These are phyloP conservation scores for Colletes latitarsis DNA, from an alignment of 1,140 invertebrate genomes.

Conservation along the genomic window DNA sequence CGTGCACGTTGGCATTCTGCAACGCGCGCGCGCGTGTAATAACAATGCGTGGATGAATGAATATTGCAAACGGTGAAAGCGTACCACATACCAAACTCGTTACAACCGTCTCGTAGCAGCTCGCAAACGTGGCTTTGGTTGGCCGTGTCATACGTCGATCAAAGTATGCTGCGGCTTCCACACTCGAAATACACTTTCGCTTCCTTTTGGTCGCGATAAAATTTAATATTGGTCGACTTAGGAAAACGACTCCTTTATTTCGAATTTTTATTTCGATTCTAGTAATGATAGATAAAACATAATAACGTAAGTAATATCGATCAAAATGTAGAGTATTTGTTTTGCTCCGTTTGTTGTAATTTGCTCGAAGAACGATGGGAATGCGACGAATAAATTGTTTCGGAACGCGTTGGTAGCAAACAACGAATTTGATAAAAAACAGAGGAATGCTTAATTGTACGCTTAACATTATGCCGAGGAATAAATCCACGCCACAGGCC, in stretches of 20 bases:
- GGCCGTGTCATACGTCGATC: slow-evolving; percentile 3
- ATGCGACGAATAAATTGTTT: too few relatives aligned
- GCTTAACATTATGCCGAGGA: neutral
- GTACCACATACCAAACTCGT: slow-evolving; percentile 74
- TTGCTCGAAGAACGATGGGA: too few relatives aligned
- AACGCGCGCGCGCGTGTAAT: slow-evolving; percentile 39
- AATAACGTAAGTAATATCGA: too few relatives aligned
- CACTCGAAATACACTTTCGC: neutral
- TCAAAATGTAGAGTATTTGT: too few relatives aligned
- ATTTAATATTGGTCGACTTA: too few relatives aligned
- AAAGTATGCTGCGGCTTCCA: slow-evolving; percentile 8
- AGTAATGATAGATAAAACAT: too few relatives aligned
- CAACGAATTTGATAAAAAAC: too few relatives aligned
- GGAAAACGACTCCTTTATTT: too few relatives aligned
- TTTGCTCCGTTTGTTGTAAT: too few relatives aligned
- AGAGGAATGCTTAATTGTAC: too few relatives aligned
- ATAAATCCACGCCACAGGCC: neutral
- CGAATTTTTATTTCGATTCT: too few relatives aligned
- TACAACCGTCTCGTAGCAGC: slow-evolving; percentile 61
- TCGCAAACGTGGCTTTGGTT: slow-evolving; percentile 8
- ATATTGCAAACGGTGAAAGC: slow-evolving; percentile 77
- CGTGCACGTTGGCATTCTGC: slow-evolving; percentile 22
- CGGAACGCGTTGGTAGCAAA: too few relatives aligned
- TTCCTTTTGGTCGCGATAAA: neutral
- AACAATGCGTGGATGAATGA: slow-evolving; percentile 64